These are phyloP conservation scores for Orchesella flavescens DNA, from an alignment of 2,888 invertebrate species.

Conservation along the genomic window DNA sequence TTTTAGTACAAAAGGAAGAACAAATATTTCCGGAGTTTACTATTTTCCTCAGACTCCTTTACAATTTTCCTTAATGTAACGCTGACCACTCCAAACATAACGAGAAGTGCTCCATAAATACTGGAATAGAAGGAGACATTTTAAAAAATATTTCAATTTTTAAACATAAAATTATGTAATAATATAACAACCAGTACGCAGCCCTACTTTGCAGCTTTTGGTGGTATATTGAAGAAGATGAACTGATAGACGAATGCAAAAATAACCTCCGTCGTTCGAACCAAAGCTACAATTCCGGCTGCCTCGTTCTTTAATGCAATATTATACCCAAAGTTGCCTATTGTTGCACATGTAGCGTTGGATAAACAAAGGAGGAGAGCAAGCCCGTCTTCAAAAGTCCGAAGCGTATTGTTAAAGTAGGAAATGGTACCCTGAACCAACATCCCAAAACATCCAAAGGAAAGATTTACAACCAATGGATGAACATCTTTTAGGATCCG, in stretches of 20 bases:
- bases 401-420: not conserved
- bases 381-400: not conserved
- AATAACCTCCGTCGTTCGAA: constrained; percentile 44
- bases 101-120: constrained; percentile 22
- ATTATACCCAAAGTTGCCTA: constrained; percentile 31
- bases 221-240: constrained; percentile 18
- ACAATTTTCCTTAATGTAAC: constrained; percentile 49
- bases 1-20: constrained; percentile 34
- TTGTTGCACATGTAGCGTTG: constrained; percentile 5
- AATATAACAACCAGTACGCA: not conserved
- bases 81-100: constrained; percentile 43
- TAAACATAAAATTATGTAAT: not conserved
- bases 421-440: constrained; percentile 14
- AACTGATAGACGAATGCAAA: constrained; percentile 46
- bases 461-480: constrained; percentile 25
- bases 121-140: constrained; percentile 31
- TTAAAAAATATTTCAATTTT: not conserved
- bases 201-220: constrained; percentile 22
- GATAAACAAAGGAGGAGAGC: not conserved
- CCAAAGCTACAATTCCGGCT: constrained; percentile 39
- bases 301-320: constrained; percentile 33
- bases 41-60: constrained; percentile 27
- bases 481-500: constrained; percentile 20
- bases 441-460: constrained; percentile 20
- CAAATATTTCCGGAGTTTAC: constrained; percentile 36